Conservation (phyloP, 37 sponge, comb jelly and placozoan species). For the Tethya wilhelma region DNA sequence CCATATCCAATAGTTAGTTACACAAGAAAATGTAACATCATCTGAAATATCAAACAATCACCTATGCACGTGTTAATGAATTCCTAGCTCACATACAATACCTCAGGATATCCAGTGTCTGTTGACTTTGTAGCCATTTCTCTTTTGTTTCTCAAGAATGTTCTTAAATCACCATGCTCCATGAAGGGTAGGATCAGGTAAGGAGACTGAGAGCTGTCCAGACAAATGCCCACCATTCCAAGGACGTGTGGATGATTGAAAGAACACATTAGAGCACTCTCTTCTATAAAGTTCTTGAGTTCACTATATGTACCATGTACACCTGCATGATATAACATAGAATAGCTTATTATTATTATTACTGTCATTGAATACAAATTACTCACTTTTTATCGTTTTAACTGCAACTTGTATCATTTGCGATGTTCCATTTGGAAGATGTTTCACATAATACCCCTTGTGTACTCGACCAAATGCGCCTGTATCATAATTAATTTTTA, state of each 20-base stretch:
- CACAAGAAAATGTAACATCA: too few relatives aligned
- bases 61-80: not conserved
- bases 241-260: constrained; percentile 51
- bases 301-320: constrained; percentile 16
- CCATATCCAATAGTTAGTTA: too few relatives aligned
- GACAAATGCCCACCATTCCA: constrained; percentile 45
- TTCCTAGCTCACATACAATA: too few relatives aligned
- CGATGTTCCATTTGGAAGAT: not conserved
- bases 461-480: constrained; percentile 53
- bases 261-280: constrained; percentile 46
- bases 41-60: too few relatives aligned
- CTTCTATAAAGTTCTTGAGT: constrained; percentile 31
- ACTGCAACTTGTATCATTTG: constrained; percentile 31
- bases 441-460: constrained; percentile 4
- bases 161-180: constrained; percentile 51
- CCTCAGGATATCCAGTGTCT: constrained; percentile 23
- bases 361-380: not conserved
- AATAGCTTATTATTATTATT: too few relatives aligned
- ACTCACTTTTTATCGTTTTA: constrained; percentile 58
- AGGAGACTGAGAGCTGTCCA: constrained; percentile 30
- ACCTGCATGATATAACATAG: not conserved
- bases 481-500: not conserved
- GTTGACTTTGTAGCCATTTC: constrained; percentile 5
- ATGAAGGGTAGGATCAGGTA: constrained; percentile 53
- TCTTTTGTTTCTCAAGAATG: constrained; percentile 30